Base-by-base conservation (phyloP, 2,113 vertebrate genomes). In the Cynocephalus volans region DNA sequence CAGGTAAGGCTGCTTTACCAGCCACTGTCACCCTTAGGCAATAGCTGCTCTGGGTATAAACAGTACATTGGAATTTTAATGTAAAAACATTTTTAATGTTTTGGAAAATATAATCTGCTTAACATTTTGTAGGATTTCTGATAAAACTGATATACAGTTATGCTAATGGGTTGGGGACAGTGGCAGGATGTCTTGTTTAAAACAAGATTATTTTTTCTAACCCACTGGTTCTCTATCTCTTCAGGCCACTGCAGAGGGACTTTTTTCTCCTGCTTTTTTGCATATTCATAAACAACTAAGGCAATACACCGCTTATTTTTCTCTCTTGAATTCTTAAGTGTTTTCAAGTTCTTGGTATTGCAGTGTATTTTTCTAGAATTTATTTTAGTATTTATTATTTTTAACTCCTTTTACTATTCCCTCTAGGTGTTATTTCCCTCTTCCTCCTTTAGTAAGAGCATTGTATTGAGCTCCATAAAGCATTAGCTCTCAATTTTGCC, bases 401-500 rank as follows among this genome's bases (percentile, higher is more conserved):
- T 60, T 89, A 11, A 69, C 31, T 91, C 64, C 7, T 19, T 95
- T 95, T 93, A 60, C 52, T 92, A 4, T 85, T 90, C 48, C 75
- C 54, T 64, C 6, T 58, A 70, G 50, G 60, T 92, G 62, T 93
- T 56, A 70, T 77, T 97, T 93, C 14, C 54, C 56, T 67, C 33
- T 95, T 64, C 70, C 4, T 26, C 33, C 52, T 89, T 94, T 79
- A 75, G 17, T 79, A 60, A 70, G 28, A 33, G 9, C 65, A 86
- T 83, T 56, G 76, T 69, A 64, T 92, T 23, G 64, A 90, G 54
- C 69, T 94, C 41, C 73, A 26, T 70, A 95, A 97, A 95, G 24
- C 60, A 73, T 95, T 83, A 86, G n/a, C 26, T 96, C 52, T 94
- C 62, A 93, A 80, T 95, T 96, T 89, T 93, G 36, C 48, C 33